These are phyloP conservation scores for Heloderma charlesbogerti DNA, from an alignment of 2,113 vertebrate genomes.

Conservation along the genomic window DNA sequence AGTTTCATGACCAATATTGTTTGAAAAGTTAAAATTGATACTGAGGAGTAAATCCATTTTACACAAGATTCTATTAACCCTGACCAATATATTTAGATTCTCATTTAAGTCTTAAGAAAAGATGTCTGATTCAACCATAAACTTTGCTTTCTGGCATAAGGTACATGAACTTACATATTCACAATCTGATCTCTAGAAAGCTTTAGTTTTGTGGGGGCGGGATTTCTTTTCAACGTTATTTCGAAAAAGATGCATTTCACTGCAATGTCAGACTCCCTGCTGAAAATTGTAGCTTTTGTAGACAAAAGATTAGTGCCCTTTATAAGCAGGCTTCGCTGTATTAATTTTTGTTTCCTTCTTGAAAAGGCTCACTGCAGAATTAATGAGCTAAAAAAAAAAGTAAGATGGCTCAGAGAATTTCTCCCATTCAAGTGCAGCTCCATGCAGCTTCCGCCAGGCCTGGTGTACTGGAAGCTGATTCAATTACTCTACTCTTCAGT, in stretches of 20 bases:
- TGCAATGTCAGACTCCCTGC: not conserved
- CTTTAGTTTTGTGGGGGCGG: conserved; percentile 2
- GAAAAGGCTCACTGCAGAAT: conserved; percentile 23
- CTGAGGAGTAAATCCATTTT: not conserved
- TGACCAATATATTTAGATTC: not conserved
- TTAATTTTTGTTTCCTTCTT: conserved; percentile 46
- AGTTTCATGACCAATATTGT: not conserved
- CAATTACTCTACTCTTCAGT: conserved; percentile 53
- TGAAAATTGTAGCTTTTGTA: not conserved
- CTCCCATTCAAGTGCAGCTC: conserved; percentile 50
- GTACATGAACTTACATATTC: not conserved
- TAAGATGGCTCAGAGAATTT: conserved; percentile 33
- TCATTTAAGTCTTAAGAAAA: conserved; percentile 14
- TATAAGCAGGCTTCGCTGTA: conserved; percentile 23
- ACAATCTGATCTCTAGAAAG: conserved; percentile 16
- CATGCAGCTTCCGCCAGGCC: conserved; percentile 51
- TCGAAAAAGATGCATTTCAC: conserved; percentile 17
- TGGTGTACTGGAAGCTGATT: conserved; percentile 57
- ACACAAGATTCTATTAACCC: accelerated
- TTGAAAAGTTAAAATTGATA: conserved; percentile 35
- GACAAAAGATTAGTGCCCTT: conserved; percentile 31
- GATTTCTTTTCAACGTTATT: conserved; percentile 34
- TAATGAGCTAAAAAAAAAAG: conserved; percentile 45
- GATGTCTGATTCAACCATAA: conserved; percentile 13
- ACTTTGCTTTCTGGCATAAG: conserved; percentile 13